phyloP scores from a whole-genome alignment of 2,113 vertebrate genomes.

The Atherinomorus stipes region DNA sequence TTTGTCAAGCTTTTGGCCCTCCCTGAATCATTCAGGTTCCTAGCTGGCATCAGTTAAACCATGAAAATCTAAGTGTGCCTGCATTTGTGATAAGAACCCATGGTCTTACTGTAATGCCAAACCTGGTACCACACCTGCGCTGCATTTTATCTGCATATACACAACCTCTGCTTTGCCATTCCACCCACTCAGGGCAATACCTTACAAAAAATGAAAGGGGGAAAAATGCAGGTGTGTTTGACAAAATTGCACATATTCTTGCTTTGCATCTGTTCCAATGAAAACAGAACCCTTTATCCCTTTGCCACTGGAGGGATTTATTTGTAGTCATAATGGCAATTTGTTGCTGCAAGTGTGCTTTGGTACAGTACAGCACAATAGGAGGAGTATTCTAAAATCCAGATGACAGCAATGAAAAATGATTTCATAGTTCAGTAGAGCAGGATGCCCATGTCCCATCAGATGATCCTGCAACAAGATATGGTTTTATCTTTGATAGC shows the following conservation, averaged over 20 bases:
- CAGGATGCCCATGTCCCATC: slow-evolving; percentile 24
- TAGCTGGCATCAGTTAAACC: slow-evolving; percentile 12
- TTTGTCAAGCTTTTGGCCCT: neutral
- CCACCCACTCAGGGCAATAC: slow-evolving; percentile 25
- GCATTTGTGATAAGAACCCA: slow-evolving; percentile 24
- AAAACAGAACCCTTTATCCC: slow-evolving; percentile 15
- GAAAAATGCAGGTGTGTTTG: slow-evolving; percentile 37
- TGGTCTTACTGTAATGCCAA: slow-evolving; percentile 19
- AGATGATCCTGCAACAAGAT: slow-evolving; percentile 17
- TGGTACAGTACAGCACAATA: neutral
- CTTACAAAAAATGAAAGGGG: slow-evolving; percentile 17
- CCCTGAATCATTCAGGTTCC: slow-evolving; percentile 6
- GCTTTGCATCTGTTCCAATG: slow-evolving; percentile 21
- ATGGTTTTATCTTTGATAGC: slow-evolving; percentile 14
- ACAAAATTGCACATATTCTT: slow-evolving; percentile 27
- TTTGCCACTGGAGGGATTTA: slow-evolving; percentile 18
- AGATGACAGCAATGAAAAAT: slow-evolving; percentile 40
- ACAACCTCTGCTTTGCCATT: slow-evolving; percentile 23
- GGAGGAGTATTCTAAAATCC: slow-evolving; percentile 13
- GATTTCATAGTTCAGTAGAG: slow-evolving; percentile 35
- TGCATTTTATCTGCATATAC: slow-evolving; percentile 37
- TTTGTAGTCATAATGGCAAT: neutral
- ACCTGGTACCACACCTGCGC: slow-evolving; percentile 20
- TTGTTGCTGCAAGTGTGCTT: neutral
- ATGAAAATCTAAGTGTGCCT: slow-evolving; percentile 1